Evolutionary conservation across 2,797 vertebrate species (phyloP), one percentile per base, ranked within the genome.

Genomic region (Vireo griseus): DNA sequence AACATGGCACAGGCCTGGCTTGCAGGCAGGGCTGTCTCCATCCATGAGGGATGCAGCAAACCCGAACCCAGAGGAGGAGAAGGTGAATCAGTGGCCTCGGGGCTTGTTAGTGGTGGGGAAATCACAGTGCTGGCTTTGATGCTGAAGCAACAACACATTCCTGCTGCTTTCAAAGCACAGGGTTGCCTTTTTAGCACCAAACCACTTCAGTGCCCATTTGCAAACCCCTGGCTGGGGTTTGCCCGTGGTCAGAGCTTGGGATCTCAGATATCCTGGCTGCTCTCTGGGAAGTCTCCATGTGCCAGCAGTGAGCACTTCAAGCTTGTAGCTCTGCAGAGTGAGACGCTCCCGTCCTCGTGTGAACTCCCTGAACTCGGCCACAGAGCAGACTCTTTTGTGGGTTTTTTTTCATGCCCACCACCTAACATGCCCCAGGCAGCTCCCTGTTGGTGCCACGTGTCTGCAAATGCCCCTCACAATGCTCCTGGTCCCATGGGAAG

Each of bases 21-120:
- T 31, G 6, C 75, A 85, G 58, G n/a, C 8, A 4, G 62, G 61
- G 33, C 66, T 77, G 9, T 20, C 24, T 79, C 68, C 58, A 1
- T 19, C 75, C 2, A 0, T 15, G 28, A 87, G 59, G 47, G 74
- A 80, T 54, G 47, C 47, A 81, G 75, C 69, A 78, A 77, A 17
- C 45, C 12, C 0, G 0, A 59, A 39, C 58, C 72, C 47, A 47
- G 3, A 69, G 85, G 45, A 87, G 57, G 59, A 78, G 71, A 39
- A 15, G 50, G 55, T 88, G 85, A 94, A 90, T 69, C 94, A 86
- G 76, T 47, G 59, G 55, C 76, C 66, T 31, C 37, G 16, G 58
- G 47, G 19, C 44, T 78, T 17, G 22, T 39, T 35, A 24, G 72
- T 2, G 2, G n/a, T 63, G 91, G 85, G 79, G 76, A 84, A 94